These are phyloP conservation scores for Meleagris gallopavo DNA, from an alignment of 2,113 vertebrate species.

Conservation along the genomic window DNA sequence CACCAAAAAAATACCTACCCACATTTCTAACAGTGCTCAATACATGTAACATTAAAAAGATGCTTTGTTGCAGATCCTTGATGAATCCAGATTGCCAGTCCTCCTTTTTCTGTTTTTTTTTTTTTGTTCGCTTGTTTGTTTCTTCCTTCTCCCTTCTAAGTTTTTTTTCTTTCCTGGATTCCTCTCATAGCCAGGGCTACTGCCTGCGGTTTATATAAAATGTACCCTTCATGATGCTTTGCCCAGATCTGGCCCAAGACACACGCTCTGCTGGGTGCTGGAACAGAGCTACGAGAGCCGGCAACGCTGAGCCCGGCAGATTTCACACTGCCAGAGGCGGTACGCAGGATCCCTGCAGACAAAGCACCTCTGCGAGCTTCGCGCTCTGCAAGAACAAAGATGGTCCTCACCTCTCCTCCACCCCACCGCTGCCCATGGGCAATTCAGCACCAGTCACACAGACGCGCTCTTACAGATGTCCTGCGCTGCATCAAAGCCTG, in stretches of 20 bases:
- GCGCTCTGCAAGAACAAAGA: background rate
- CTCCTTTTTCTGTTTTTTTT: background rate
- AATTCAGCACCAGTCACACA: background rate
- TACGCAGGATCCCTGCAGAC: fast-evolving
- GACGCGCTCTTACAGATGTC: background rate
- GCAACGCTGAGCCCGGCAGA: background rate
- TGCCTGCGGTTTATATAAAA: background rate
- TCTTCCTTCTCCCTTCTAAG: fast-evolving
- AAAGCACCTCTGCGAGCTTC: background rate
- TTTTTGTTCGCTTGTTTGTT: background rate
- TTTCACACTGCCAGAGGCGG: background rate
- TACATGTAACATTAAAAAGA: background rate
- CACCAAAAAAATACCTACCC: background rate
- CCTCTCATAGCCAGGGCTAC: background rate
- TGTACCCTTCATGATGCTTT: background rate
- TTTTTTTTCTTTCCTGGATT: background rate
- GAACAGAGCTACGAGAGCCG: background rate
- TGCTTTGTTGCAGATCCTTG: background rate
- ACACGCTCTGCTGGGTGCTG: background rate
- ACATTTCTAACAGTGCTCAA: background rate
- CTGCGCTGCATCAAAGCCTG: background rate
- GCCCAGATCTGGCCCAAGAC: background rate
- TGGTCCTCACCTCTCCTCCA: background rate
- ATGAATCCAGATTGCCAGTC: background rate
- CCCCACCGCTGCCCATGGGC: background rate